Base-by-base conservation (phyloP, 2,888 invertebrate species). In the Cetonia aurata region DNA sequence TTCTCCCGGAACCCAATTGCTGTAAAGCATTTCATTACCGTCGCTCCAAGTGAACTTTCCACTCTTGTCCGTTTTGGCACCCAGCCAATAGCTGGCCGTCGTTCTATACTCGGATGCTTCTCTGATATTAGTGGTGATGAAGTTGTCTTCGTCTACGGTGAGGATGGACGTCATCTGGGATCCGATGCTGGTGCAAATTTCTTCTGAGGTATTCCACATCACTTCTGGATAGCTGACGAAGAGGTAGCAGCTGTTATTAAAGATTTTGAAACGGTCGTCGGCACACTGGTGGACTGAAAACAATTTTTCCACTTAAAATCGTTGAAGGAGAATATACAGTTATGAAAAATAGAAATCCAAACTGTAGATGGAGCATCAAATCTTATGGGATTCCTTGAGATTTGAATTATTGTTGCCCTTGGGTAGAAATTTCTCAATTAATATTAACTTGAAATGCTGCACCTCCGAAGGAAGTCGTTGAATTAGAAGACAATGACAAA, bases 201-300 rank as follows among this genome's bases (percentile, higher is more conserved):
- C 88, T 75, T 87, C 87, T 1, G 91, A 91, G 4, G 90, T 90
- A 71, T 85, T 83, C 93, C 93, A 93, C 6, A 92, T 91, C 0
- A 92, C 92, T 81, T 90, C 90, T 3, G 93, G 93, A 80, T 92
- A 92, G 33, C 92, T 91, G 46, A 92, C 91, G 82, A 93, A 89
- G 9, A 93, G 87, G 84, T 93, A 94, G 82, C 93, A 94, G 73
- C 91, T 89, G 55, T 89, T 89, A 80, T 90, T 90, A 87, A 89
- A 92, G 73, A 91, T 86, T 44, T 89, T 88, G 73, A 92, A 89
- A 71, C 91, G 88, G 75, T 90, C 89, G 79, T 92, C 92, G 76
- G 91, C 88, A 80, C 93, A 93, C 72, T 92, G 91, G 77, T 89
- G 88, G 8, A 88, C 90, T 87, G 88, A 81, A 85, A 84, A 37